phyloP scores from a whole-genome alignment of 2,888 invertebrate genomes.

The Erebia ligea region DNA sequence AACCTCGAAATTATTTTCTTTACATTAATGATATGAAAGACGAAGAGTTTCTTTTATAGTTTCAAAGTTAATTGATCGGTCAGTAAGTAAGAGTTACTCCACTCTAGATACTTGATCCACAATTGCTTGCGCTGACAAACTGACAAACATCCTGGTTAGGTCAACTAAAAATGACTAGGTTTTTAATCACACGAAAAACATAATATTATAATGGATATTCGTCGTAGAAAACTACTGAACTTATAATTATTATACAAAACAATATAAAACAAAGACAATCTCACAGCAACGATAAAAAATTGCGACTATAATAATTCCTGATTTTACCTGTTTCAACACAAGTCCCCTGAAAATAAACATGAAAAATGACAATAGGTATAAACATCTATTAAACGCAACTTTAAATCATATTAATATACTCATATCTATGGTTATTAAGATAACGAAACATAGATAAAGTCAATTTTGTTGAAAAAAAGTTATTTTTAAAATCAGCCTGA shows the following conservation, averaged over 20 bases:
- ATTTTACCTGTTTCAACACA: background rate
- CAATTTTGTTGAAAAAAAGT: too few species aligned
- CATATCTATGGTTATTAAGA: too few species aligned
- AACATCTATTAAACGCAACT: too few species aligned
- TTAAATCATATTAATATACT: too few species aligned
- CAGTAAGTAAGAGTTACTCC: background rate
- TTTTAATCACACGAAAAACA: conserved; percentile 40
- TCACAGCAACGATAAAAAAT: background rate
- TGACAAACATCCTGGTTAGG: conserved; percentile 23
- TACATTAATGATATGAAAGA: conserved; percentile 36
- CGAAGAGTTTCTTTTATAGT: conserved; percentile 6
- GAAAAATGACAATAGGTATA: too few species aligned
- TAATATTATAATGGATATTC: conserved; percentile 3
- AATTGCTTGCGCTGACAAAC: conserved; percentile 16
- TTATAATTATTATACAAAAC: background rate
- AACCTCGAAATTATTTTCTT: background rate
- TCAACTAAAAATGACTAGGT: conserved; percentile 46
- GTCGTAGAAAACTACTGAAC: conserved; percentile 5
- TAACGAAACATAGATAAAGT: too few species aligned
- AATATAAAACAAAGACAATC: background rate
- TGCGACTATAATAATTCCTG: conserved; percentile 2
- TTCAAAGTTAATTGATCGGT: background rate
- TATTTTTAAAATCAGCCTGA: too few species aligned
- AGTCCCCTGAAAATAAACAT: too few species aligned
- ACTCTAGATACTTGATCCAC: conserved; percentile 11